Conservation (phyloP, 1,140 invertebrate species). For the Drosophila willistoni region DNA sequence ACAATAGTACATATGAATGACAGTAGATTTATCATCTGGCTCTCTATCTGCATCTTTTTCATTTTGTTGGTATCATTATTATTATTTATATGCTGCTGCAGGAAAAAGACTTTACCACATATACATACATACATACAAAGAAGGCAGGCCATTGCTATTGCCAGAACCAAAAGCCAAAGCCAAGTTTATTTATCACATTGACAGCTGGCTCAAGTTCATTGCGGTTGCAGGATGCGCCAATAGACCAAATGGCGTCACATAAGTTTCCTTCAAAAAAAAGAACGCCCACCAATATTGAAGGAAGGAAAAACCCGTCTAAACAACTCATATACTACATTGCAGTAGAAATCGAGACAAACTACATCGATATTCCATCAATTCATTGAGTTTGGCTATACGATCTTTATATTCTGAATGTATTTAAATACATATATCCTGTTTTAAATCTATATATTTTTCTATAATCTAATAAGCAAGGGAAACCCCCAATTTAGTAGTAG, state of each 20-base stretch:
- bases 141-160: constrained; percentile 17
- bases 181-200: constrained; percentile 79
- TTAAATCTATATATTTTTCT: too few species aligned
- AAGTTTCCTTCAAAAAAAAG: constrained; percentile 33
- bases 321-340: too few species aligned
- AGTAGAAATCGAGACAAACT: too few species aligned
- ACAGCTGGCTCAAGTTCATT: constrained; percentile 74
- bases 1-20: not conserved
- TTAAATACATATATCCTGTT: too few species aligned
- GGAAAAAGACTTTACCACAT: constrained; percentile 14
- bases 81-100: constrained; percentile 54
- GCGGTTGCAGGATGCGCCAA: constrained; percentile 61
- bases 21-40: constrained; percentile 22
- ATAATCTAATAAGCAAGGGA: too few species aligned
- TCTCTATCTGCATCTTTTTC: not conserved
- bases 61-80: constrained; percentile 16
- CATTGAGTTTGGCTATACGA: too few species aligned
- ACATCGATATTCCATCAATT: too few species aligned
- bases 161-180: constrained; percentile 26
- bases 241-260: constrained; percentile 57
- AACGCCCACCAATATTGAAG: constrained; percentile 3
- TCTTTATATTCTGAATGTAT: too few species aligned
- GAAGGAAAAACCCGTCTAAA: not conserved
- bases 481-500: too few species aligned
- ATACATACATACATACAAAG: not conserved